Percentiles rank a stretch among this genome's conserved stretches.
Conservation (phyloP, 1,140 invertebrate genomes). For the Caenorhabditis briggsae region DNA sequence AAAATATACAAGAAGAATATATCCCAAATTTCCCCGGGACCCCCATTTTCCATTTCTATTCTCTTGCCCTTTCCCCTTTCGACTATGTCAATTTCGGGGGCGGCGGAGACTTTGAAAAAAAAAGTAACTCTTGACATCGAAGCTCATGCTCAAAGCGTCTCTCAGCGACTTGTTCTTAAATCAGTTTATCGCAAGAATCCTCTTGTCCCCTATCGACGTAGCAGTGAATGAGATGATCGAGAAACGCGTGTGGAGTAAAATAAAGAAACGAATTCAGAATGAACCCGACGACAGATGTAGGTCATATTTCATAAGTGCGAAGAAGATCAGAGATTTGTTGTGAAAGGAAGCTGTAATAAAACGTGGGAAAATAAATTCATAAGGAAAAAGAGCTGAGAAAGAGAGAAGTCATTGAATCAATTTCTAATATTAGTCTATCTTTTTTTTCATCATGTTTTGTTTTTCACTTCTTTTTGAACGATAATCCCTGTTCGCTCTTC, state of each 20-base stretch:
- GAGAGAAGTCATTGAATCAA: neutral
- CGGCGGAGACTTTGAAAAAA: neutral
- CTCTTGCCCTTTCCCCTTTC: neutral
- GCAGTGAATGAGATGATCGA: neutral
- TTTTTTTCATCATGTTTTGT: neutral
- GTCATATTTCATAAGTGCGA: neutral
- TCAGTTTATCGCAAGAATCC: constrained; percentile 42
- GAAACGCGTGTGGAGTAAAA: neutral
- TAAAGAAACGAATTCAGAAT: neutral
- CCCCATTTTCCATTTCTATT: constrained; percentile 16
- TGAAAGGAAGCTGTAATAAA: neutral
- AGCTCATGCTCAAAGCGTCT: constrained; percentile 34
- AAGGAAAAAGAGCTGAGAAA: neutral
- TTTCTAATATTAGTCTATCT: neutral
- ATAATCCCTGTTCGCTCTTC: neutral
- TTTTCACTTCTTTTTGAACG: neutral
- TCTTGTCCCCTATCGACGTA: neutral
- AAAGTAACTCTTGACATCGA: constrained; percentile 40
- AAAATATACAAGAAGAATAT: neutral
- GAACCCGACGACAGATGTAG: neutral
- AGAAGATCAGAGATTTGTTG: neutral
- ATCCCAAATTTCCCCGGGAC: neutral
- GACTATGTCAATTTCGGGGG: neutral
- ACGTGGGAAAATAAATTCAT: neutral
- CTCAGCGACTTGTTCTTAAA: constrained; percentile 42